A percentile compares a stretch with the other conserved stretches of the same genome.
These are phyloP conservation scores for Montifringilla adamsi DNA, from an alignment of 2,113 vertebrate genomes.

Conservation along the genomic window DNA sequence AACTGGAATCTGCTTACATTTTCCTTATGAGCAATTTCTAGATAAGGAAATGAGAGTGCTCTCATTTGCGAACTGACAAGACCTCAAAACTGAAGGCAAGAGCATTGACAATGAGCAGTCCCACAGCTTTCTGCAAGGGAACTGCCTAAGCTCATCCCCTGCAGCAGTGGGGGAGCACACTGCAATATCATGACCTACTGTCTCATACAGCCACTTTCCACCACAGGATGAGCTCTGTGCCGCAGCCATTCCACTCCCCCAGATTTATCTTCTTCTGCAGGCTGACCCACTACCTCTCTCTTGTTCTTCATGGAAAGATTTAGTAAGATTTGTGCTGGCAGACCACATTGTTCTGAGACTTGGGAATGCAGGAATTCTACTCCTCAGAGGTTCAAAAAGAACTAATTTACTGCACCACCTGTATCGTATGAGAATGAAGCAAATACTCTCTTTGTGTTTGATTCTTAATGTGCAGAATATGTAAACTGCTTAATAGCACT, in stretches of 20 bases:
- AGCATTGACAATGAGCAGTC: neutral
- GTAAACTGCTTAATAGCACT: neutral
- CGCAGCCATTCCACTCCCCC: neutral
- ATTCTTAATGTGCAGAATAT: neutral
- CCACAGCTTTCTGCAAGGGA: neutral
- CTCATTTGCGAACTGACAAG: neutral
- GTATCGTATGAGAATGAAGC: fast-evolving
- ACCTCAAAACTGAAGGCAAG: neutral
- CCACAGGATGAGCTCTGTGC: neutral
- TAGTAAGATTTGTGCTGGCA: neutral
- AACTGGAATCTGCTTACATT: neutral
- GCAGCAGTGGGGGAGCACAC: neutral
- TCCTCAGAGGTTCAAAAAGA: neutral
- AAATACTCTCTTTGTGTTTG: neutral
- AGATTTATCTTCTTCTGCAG: neutral
- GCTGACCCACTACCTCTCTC: neutral
- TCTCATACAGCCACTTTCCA: neutral
- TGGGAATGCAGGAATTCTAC: neutral
- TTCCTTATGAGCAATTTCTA: neutral
- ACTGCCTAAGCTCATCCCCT: neutral
- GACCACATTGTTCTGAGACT: neutral
- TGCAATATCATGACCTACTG: neutral
- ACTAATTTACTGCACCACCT: neutral
- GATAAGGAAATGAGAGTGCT: neutral
- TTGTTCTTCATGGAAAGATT: neutral